Percentiles rank a stretch among this genome's conserved stretches.
Evolutionary conservation across 53 echinoderm and acorn worm species (phyloP).

Genomic region (Holothuria leucospilota): DNA sequence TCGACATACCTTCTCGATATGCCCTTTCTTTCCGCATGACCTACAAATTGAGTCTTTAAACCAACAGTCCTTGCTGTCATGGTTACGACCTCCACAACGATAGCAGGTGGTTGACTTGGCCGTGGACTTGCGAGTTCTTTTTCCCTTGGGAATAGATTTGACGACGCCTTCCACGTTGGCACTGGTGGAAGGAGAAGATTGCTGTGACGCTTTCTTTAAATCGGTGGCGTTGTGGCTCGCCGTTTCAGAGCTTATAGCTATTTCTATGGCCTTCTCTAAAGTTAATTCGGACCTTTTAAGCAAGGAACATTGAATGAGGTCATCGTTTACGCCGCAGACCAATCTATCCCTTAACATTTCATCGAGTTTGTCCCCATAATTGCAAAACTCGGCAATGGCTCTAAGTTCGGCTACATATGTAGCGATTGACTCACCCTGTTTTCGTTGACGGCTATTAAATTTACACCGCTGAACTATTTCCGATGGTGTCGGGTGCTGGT

Average conservation of each 20-base stretch:
- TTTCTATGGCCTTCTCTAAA: slow-evolving; percentile 32
- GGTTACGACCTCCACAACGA: slow-evolving; percentile 40
- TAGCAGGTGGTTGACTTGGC: background rate
- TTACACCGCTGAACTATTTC: slow-evolving; percentile 63
- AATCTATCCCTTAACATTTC: slow-evolving; percentile 41
- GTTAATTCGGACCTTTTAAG: background rate
- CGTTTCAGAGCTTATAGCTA: slow-evolving; percentile 37
- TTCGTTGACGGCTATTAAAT: slow-evolving; percentile 29
- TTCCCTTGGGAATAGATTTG: background rate
- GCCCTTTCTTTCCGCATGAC: slow-evolving; percentile 34
- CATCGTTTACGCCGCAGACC: slow-evolving; percentile 40
- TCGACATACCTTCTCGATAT: slow-evolving; percentile 38
- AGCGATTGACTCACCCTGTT: background rate
- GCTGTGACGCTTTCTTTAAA: background rate
- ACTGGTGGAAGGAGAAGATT: too few relatives aligned
- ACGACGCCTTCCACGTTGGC: too few relatives aligned
- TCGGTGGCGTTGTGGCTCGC: slow-evolving; percentile 41
- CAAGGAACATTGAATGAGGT: slow-evolving; percentile 36
- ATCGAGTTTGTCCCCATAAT: slow-evolving; percentile 29
- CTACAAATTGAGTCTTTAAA: background rate
- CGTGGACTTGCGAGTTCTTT: background rate
- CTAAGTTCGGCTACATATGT: slow-evolving; percentile 34
- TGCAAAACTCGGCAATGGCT: slow-evolving; percentile 43
- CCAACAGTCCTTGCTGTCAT: slow-evolving; percentile 31
- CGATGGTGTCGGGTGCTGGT: slow-evolving; percentile 59